phyloP scores from a whole-genome alignment of 1,140 invertebrate species.

The Bombus affinis region DNA sequence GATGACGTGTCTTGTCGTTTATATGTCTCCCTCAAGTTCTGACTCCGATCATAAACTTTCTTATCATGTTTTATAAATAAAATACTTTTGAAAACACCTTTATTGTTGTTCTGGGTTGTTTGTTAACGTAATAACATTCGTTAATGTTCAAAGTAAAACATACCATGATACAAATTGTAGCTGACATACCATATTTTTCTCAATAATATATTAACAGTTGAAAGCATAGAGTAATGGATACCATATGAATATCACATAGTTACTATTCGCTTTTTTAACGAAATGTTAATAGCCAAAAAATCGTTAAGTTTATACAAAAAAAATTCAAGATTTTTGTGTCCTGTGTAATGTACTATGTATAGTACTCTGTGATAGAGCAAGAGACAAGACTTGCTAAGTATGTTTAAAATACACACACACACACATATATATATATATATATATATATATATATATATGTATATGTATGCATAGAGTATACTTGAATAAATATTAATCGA shows the following conservation, averaged over 20 bases:
- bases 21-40: neutral
- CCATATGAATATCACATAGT: neutral
- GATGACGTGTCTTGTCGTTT: constrained; percentile 13
- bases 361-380: neutral
- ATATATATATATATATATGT: fast-evolving
- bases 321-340: neutral
- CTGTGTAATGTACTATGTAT: neutral
- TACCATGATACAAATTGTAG: neutral
- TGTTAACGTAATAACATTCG: neutral
- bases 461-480: neutral
- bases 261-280: neutral
- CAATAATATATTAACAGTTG: neutral
- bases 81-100: neutral
- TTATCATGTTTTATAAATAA: neutral
- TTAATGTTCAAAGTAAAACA: neutral
- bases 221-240: neutral
- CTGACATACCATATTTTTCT: neutral
- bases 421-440: no score
- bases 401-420: neutral
- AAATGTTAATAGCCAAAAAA: neutral
- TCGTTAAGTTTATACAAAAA: neutral
- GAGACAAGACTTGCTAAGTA: neutral
- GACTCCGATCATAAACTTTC: neutral
- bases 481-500: neutral
- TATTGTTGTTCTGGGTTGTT: neutral